Conservation (phyloP, 2,888 invertebrate species). For the Acanthosepion esculentum region DNA sequence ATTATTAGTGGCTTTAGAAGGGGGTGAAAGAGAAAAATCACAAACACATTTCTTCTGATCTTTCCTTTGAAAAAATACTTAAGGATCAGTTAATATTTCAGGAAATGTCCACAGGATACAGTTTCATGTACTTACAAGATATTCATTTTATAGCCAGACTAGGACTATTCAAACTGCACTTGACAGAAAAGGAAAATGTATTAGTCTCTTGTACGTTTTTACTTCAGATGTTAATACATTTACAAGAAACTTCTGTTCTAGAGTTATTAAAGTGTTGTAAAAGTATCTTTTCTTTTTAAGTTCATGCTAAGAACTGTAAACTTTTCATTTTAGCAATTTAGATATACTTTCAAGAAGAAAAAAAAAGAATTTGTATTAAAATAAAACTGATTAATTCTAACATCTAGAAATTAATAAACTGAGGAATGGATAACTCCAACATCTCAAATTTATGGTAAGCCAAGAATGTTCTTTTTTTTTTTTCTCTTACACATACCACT, state of each 20-base stretch:
- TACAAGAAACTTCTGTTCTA: not conserved
- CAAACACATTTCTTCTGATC: constrained; percentile 3
- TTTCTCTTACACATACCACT: too few relatives aligned
- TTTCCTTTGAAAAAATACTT: not conserved
- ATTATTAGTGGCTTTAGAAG: not conserved
- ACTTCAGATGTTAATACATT: not conserved
- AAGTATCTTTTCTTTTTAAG: not conserved
- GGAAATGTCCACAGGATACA: constrained; percentile 18
- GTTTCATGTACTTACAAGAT: not conserved
- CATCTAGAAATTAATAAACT: too few relatives aligned
- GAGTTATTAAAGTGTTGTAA: not conserved
- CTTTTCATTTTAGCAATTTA: not conserved
- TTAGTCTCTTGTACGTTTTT: not conserved
- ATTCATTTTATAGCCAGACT: not conserved
- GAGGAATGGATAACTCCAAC: too few relatives aligned
- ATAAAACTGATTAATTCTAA: too few relatives aligned
- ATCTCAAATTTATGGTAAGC: too few relatives aligned
- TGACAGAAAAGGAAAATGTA: not conserved
- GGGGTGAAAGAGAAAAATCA: not conserved
- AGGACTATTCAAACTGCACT: not conserved
- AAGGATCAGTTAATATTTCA: not conserved
- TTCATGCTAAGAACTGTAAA: not conserved
- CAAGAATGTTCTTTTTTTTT: too few relatives aligned
- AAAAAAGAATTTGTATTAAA: too few relatives aligned
- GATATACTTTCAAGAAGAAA: not conserved